phyloP scores from a whole-genome alignment of 2,113 vertebrate species.

The Perccottus glenii region DNA sequence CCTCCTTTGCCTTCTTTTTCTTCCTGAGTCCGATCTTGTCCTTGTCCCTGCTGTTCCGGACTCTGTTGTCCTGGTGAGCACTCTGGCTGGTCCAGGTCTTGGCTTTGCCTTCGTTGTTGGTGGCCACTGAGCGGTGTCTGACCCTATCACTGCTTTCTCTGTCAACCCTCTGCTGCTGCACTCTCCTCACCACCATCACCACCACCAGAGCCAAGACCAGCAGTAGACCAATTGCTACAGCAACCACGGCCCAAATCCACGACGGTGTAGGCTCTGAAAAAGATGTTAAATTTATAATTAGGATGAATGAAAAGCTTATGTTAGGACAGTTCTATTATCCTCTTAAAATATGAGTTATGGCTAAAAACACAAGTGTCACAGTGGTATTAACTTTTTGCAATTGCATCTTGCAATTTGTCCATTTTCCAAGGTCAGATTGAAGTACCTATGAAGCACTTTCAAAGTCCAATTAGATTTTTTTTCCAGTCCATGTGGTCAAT shows the following conservation, averaged over 20 bases:
- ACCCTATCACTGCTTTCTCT: constrained; percentile 53
- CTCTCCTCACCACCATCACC: constrained; percentile 76
- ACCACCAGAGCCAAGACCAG: constrained; percentile 67
- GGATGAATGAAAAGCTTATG: not conserved
- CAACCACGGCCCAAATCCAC: constrained; percentile 78
- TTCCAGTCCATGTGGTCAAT: too few species aligned
- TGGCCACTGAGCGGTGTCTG: constrained; percentile 56
- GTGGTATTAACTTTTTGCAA: too few species aligned
- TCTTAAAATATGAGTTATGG: too few species aligned
- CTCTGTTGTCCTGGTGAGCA: constrained; percentile 58
- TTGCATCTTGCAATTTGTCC: too few species aligned
- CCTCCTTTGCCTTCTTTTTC: constrained; percentile 80
- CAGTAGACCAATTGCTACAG: constrained; percentile 70
- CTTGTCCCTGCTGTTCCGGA: constrained; percentile 57
- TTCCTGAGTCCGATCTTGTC: constrained; percentile 71
- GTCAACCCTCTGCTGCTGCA: constrained; percentile 62
- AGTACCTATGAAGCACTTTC: too few species aligned
- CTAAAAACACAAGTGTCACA: too few species aligned
- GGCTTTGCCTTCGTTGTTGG: constrained; percentile 41
- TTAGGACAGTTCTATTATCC: too few species aligned
- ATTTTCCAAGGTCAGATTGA: too few species aligned
- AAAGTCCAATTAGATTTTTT: too few species aligned
- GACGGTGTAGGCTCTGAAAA: constrained; percentile 53
- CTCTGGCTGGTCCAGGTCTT: constrained; percentile 49
- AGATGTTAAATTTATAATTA: not conserved